phyloP scores from a whole-genome alignment of 2,113 vertebrate species.

The Oncorhynchus kisutch region DNA sequence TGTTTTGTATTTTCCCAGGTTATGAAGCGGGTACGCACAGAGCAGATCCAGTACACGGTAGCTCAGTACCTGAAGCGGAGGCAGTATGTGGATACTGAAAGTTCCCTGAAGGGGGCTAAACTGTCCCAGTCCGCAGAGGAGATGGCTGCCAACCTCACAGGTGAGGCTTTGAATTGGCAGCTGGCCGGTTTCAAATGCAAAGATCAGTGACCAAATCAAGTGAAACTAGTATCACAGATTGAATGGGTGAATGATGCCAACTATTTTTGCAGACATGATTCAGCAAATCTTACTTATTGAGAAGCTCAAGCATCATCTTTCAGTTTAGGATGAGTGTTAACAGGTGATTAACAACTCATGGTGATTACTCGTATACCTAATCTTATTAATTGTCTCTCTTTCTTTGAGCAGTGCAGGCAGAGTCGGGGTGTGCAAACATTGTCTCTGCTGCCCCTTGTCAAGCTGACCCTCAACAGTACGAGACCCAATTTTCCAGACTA shows the following conservation, averaged over 20 bases:
- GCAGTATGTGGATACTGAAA: constrained; percentile 91
- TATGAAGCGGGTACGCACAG: constrained; percentile 97
- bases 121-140: constrained; percentile 93
- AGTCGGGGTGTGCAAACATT: constrained; percentile 89
- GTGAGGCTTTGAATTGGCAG: constrained; percentile 61
- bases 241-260: too few relatives aligned
- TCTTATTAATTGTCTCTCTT: not conserved
- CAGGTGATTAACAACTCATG: too few relatives aligned
- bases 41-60: constrained; percentile 96
- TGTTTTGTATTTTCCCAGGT: constrained; percentile 64
- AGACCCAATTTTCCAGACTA: constrained; percentile 87
- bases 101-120: constrained; percentile 86
- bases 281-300: too few relatives aligned
- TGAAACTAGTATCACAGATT: too few relatives aligned
- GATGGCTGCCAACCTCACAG: constrained; percentile 94
- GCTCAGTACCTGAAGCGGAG: constrained; percentile 96
- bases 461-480: constrained; percentile 91
- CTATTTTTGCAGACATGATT: too few relatives aligned
- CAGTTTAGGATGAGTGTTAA: too few relatives aligned
- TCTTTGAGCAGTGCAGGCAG: constrained; percentile 84
- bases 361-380: too few relatives aligned
- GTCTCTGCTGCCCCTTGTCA: constrained; percentile 92
- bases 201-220: too few relatives aligned
- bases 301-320: too few relatives aligned
- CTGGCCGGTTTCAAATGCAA: not conserved